Base-by-base conservation (phyloP, 2,113 vertebrate genomes). In the Catharus minimus region DNA sequence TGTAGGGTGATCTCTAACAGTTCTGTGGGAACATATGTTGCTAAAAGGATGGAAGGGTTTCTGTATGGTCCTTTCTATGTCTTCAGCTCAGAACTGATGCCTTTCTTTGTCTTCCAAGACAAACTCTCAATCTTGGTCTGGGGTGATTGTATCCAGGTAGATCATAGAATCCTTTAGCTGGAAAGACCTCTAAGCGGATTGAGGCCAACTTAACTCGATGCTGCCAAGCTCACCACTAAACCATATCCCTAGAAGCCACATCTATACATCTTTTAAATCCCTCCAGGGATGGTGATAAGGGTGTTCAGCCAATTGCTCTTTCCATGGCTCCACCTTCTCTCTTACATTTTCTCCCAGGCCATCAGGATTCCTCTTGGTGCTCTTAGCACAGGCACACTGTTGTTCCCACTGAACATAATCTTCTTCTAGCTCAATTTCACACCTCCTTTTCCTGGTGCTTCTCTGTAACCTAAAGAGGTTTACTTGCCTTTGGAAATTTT, bases 401-500 rank as follows among this genome's bases (percentile, higher is more conserved):
- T 82, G 24, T 28, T 86, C 15, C 38, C 10, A 13, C 15, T 1
- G 2, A 79, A 73, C 11, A n/a, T 18, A 43, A 32, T 38, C 11
- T 77, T 82, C 38, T 88, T 62, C 64, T n/a, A 27, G 60, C 73
- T 82, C 62, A 21, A 1, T 83, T 82, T 79, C 71, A 27, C 44
- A 60, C 43, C 50, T 72, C 71, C 12, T 75, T 93, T 84, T 93
- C 71, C 71, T 84, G 38, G 16, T 60, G 49, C 32, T 72, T 87
- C 69, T 84, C 32, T 53, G 10, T 33, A 69, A 28, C 32, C 58
- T 82, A 49, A 72, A 58, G 74, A 46, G 26, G 1, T 79, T 91
- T 66, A 14, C 50, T 91, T 69, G 62, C 58, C 71, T 89, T 82
- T 80, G 91, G 87, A 85, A 79, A 19, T 82, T 66, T 94, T 61